Percentiles rank a stretch among this genome's conserved stretches.
Conservation (phyloP, 2,113 vertebrate species). For the Saiga tatarica region DNA sequence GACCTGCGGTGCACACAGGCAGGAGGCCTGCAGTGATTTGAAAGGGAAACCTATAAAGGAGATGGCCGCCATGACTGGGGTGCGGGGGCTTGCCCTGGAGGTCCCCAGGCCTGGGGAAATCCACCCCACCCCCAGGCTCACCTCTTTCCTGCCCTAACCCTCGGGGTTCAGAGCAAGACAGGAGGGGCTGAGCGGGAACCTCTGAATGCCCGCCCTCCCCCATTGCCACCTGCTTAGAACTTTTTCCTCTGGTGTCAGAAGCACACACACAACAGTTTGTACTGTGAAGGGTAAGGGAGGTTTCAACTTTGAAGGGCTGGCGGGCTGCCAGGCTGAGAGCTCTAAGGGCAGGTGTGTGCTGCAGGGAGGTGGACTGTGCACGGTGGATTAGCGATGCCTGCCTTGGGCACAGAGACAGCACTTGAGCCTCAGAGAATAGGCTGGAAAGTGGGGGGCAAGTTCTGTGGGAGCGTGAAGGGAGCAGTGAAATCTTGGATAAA, state of each 20-base stretch:
- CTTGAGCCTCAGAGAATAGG: background rate
- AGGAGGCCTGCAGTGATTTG: background rate
- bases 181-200: background rate
- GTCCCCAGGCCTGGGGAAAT: background rate
- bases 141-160: background rate
- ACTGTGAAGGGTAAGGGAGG: background rate
- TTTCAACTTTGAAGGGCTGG: background rate
- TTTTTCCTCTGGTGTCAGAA: background rate
- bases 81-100: background rate
- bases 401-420: background rate
- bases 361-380: background rate
- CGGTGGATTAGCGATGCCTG: background rate
- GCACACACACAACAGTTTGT: rapidly evolving
- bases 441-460: background rate
- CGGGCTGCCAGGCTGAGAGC: rapidly evolving
- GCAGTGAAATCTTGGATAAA: rapidly evolving
- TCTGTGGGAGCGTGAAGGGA: background rate
- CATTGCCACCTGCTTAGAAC: background rate
- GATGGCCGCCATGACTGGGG: background rate
- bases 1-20: rapidly evolving
- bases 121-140: background rate
- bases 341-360: background rate
- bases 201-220: rapidly evolving
- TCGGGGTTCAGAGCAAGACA: background rate
- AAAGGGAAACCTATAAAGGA: background rate